Evolutionary conservation across 2,888 invertebrate genomes (phyloP), one percentile per base, ranked within the genome.

Genomic region (Axea sp.): DNA sequence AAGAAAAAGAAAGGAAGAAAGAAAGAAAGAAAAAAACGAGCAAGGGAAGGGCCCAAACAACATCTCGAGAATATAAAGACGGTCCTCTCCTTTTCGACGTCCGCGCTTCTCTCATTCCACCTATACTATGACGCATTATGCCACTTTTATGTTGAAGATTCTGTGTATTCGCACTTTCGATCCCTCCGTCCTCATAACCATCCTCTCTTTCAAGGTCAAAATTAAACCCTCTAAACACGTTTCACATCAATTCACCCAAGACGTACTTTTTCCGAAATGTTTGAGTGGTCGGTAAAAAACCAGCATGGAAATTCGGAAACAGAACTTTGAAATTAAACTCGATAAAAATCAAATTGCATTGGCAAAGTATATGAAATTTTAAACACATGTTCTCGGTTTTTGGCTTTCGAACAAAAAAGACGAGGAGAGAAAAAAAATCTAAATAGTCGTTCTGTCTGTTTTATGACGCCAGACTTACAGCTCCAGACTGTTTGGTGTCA

Each of bases 91-190:
- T 65, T 53, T 65, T 65, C 57, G 57, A 57, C 55, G 55, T 67
- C 31, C 60, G 62, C 43, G 60, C 47, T 71, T 28, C 55, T 60
- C 43, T 57, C 59, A 59, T 53, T 51, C 53, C 59, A 47, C 72
- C 45, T 64, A 62, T 59, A 43, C 68, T 59, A 59, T 59, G 57
- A 64, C 62, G 59, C 47, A 59, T 65, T 75, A 49, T 72, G 41
- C 31, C 73, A 71, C 71, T 65, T 75, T 77, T 67, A 73, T 73
- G 75, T 75, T 57, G 55, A 65, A 75, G 77, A 77, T 75, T 76
- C 65, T 65, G 57, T 53, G 60, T 76, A 69, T 71, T 67, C 62
- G 69, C 68, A 41, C 75, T 57, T 72, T 71, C 47, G 43, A 59
- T 65, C 68, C 64, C 51, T 39, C 51, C 39, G 9, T 57, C 45